Base-by-base conservation (phyloP, 2,113 vertebrate genomes). In the Hippocampus barbouri region DNA sequence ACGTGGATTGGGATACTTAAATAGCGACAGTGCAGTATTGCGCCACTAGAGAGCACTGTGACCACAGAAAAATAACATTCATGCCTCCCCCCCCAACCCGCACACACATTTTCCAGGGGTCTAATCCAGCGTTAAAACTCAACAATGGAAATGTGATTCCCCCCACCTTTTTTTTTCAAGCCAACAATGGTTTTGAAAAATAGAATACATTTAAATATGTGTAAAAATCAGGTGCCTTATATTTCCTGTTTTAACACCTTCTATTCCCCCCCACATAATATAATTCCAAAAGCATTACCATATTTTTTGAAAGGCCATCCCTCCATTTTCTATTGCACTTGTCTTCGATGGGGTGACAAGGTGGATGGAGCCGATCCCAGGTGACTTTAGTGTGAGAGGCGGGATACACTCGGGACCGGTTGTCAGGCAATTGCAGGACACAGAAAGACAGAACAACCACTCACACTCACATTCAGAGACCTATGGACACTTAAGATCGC, bases 41-140 rank as follows among this genome's bases (percentile, higher is more conserved):
- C 0, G 66, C 87, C 90, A 90, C 86, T 82, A 90, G 91, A 87
- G 91, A 90, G 87, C 90, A 88, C 71, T 91, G 83, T 89, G 84
- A 70, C 72, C 82, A 66, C 73, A 82, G 74, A 53, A 25, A 86
- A 72, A 10, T 27, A 56, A 6, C 54, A 51, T 10, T 45, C 0
- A 20, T 71, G 62, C 4, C 3, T 0, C 14, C 5, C 23, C 43
- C 68, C n/a, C 21, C 53, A 2, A 2, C 66, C 8, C 49, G 8
- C 68, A 11, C 40, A 14, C 23, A 23, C 25, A 72, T 85, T 89
- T 89, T 87, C 86, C 82, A 87, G 73, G 72, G 85, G 83, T 81
- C 85, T 83, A 74, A 85, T 91, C 86, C 87, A 85, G 77, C 76
- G 80, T 79, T 87, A 81, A 82, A 73, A 83, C 79, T 76, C 78